Evolutionary conservation across 2,113 vertebrate species (phyloP).

Genomic region (Camarhynchus parvulus): DNA sequence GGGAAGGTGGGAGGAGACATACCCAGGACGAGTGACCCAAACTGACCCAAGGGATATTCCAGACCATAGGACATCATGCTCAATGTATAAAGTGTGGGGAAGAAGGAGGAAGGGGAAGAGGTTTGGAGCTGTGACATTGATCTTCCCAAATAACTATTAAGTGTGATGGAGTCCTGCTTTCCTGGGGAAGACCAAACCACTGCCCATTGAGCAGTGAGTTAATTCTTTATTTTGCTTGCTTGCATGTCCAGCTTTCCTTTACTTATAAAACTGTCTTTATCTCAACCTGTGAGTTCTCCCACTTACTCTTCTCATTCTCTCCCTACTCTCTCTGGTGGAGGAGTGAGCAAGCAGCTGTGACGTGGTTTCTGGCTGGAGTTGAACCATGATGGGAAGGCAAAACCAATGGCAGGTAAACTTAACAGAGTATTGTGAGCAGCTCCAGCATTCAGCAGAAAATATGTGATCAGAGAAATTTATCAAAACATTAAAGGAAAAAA

Average conservation of each 20-base stretch:
- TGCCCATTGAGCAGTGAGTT: not conserved
- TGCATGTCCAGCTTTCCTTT: rapidly evolving
- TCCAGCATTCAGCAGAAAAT: not conserved
- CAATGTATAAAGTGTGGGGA: not conserved
- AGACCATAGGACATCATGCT: not conserved
- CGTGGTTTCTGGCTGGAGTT: not conserved
- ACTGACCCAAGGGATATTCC: not conserved
- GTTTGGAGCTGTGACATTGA: not conserved
- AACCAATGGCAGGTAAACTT: not conserved
- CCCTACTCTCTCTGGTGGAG: rapidly evolving
- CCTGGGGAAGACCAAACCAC: not conserved
- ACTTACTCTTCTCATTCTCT: not conserved
- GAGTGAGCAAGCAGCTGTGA: not conserved
- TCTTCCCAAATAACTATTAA: not conserved
- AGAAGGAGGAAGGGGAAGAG: not conserved
- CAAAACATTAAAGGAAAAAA: not conserved
- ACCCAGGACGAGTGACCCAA: not conserved
- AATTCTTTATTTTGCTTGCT: not conserved
- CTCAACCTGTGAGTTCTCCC: not conserved
- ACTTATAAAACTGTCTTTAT: not conserved
- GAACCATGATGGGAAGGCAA: not conserved
- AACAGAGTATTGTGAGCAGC: not conserved
- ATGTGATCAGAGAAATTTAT: not conserved
- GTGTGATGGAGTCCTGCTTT: not conserved
- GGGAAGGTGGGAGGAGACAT: not conserved